phyloP scores from a whole-genome alignment of 2,797 vertebrate genomes.

The Leucoraja ocellata region DNA sequence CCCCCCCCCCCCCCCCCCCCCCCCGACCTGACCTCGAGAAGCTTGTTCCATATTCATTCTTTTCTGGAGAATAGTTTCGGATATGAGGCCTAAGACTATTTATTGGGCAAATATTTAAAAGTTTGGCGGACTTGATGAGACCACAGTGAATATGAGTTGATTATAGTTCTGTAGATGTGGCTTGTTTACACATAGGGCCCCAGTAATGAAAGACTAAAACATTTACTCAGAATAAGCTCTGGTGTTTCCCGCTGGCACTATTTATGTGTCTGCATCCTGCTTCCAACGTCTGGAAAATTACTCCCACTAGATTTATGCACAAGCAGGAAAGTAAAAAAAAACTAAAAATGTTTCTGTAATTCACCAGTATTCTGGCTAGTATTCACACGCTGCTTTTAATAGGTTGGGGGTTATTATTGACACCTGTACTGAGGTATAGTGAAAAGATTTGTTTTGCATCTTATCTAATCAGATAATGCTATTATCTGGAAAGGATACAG shows the following conservation, averaged over 20 bases:
- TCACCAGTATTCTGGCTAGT: background rate
- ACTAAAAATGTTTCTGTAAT: background rate
- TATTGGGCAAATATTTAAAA: background rate
- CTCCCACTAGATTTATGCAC: background rate
- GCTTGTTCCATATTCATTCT: too few species aligned
- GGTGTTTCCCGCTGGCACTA: background rate
- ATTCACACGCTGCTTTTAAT: background rate
- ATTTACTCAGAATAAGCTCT: background rate
- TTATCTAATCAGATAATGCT: too few species aligned
- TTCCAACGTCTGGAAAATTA: background rate
- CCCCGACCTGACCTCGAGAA: too few species aligned
- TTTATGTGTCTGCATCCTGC: background rate
- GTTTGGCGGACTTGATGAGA: background rate
- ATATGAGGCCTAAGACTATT: background rate
- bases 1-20: too few species aligned
- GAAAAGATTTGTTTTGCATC: too few species aligned
- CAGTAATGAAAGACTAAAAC: background rate
- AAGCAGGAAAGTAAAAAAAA: background rate
- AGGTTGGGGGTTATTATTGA: too few species aligned
- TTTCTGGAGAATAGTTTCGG: background rate
- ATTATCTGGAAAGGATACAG: too few species aligned
- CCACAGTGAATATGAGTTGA: background rate
- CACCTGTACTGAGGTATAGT: too few species aligned
- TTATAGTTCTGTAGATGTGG: too few species aligned
- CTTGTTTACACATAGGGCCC: background rate